Percentiles rank a stretch among this genome's conserved stretches.
Evolutionary conservation across 2,797 vertebrate genomes (phyloP).

Genomic region (Paratrypauchen microcephalus): DNA sequence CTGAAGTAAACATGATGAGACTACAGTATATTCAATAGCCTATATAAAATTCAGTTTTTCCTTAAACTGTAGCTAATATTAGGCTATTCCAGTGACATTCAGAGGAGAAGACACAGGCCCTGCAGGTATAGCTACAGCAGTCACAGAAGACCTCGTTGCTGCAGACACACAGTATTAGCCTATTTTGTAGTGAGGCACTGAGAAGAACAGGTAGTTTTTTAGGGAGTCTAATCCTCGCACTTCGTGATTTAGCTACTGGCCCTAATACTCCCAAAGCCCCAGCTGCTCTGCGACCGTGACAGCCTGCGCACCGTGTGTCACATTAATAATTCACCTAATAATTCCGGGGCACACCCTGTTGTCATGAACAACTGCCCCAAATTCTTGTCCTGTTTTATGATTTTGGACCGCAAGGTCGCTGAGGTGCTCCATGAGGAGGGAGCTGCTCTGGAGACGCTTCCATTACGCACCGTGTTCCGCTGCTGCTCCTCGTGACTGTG

Average conservation of each 20-base stretch:
- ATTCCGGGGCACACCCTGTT: constrained; percentile 46
- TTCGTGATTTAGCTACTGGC: constrained; percentile 69
- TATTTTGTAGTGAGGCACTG: neutral
- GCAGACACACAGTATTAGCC: neutral
- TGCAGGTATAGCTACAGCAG: neutral
- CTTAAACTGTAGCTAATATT: neutral
- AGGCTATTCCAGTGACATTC: neutral
- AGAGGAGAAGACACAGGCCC: neutral
- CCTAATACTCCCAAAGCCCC: constrained; percentile 74
- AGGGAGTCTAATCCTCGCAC: constrained; percentile 66
- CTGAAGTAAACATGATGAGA: neutral
- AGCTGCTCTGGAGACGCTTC: constrained; percentile 38
- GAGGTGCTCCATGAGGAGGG: constrained; percentile 39
- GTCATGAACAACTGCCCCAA: constrained; percentile 53
- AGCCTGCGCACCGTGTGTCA: constrained; percentile 72
- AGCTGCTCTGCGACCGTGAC: constrained; percentile 75
- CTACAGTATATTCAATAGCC: neutral
- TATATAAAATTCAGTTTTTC: neutral
- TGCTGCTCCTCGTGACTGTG: constrained; percentile 39
- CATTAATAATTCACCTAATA: constrained; percentile 80
- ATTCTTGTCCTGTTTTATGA: constrained; percentile 21
- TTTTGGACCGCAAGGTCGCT: constrained; percentile 26
- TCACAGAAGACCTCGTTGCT: neutral
- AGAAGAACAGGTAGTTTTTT: neutral
- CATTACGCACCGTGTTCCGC: constrained; percentile 48